Percentiles rank a stretch among this genome's conserved stretches.
These are phyloP conservation scores for Henricia sp. DNA, from an alignment of 53 echinoderm and acorn worm species.

Conservation along the genomic window DNA sequence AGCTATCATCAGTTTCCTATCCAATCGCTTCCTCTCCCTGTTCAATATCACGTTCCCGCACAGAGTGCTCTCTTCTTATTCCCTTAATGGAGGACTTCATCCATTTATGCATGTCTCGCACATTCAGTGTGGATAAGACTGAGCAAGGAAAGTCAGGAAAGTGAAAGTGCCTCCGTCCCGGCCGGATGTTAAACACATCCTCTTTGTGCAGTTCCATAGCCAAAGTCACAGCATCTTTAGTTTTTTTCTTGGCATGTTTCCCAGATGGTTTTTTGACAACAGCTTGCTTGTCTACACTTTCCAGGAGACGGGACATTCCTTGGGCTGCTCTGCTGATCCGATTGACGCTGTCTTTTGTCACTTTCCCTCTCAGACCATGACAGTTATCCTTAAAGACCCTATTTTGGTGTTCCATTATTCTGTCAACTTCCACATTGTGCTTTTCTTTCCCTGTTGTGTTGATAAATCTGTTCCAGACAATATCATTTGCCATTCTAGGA, in stretches of 20 bases:
- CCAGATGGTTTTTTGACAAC: not conserved
- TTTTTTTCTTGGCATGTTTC: not conserved
- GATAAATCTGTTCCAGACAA: constrained; percentile 70
- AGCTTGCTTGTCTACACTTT: not conserved
- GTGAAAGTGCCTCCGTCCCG: constrained; percentile 50
- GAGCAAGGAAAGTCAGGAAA: constrained; percentile 59
- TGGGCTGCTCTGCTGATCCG: constrained; percentile 54
- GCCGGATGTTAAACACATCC: constrained; percentile 32
- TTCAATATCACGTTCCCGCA: no score
- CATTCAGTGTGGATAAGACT: not conserved
- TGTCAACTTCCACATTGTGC: constrained; percentile 63
- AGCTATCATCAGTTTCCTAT: not conserved
- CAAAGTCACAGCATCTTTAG: not conserved
- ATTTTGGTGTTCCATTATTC: constrained; percentile 65
- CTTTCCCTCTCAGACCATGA: constrained; percentile 59
- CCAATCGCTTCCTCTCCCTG: no score
- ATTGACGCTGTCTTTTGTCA: constrained; percentile 51
- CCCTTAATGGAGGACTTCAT: constrained; percentile 54
- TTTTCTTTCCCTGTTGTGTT: constrained; percentile 53
- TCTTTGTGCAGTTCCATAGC: constrained; percentile 17
- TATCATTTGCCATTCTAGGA: constrained; percentile 59
- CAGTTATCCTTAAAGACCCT: constrained; percentile 67
- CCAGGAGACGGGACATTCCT: not conserved
- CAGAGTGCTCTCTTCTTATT: constrained; percentile 19
- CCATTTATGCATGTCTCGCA: constrained; percentile 61